Evolutionary conservation across 30 jellyfish, hydroid and myxozoan species (phyloP).

Genomic region (Sanderia malayensis): DNA sequence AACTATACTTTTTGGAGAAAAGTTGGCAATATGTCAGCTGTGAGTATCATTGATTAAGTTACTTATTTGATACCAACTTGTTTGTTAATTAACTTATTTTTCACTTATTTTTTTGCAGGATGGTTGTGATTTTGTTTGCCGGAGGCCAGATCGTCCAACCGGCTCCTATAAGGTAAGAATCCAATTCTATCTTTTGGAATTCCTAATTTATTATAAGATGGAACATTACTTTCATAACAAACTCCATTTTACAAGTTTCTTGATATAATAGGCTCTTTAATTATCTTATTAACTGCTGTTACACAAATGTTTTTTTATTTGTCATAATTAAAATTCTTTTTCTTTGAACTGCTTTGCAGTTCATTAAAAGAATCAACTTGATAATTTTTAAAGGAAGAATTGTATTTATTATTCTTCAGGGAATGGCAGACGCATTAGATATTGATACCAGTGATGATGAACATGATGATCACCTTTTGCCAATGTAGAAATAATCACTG

Average conservation of each 20-base stretch:
- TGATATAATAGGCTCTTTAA: too few species aligned
- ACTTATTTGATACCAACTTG: not conserved
- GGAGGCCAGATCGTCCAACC: conserved; percentile 89
- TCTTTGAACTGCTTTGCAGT: too few species aligned
- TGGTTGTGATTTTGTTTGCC: conserved; percentile 94
- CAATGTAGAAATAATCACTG: conserved; percentile 51
- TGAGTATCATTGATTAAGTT: conserved; percentile 29
- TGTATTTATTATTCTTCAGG: conserved; percentile 42
- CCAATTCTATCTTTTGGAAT: too few species aligned
- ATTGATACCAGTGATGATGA: conserved; percentile 87
- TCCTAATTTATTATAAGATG: too few species aligned
- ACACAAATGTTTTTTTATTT: too few species aligned
- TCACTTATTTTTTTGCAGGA: conserved; percentile 69
- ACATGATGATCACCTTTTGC: conserved; percentile 76
- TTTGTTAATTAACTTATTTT: not conserved
- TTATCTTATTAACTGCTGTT: too few species aligned
- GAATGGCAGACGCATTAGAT: conserved; percentile 90
- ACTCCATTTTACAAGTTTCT: too few species aligned
- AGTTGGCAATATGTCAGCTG: conserved; percentile 90
- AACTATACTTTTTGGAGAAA: conserved; percentile 83
- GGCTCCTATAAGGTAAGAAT: conserved; percentile 81
- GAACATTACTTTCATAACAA: too few species aligned
- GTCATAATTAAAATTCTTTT: too few species aligned
- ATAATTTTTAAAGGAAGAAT: too few species aligned
- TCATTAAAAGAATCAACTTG: too few species aligned